Evolutionary conservation across 1,140 invertebrate genomes (phyloP).

Genomic region (Magallana gigas): DNA sequence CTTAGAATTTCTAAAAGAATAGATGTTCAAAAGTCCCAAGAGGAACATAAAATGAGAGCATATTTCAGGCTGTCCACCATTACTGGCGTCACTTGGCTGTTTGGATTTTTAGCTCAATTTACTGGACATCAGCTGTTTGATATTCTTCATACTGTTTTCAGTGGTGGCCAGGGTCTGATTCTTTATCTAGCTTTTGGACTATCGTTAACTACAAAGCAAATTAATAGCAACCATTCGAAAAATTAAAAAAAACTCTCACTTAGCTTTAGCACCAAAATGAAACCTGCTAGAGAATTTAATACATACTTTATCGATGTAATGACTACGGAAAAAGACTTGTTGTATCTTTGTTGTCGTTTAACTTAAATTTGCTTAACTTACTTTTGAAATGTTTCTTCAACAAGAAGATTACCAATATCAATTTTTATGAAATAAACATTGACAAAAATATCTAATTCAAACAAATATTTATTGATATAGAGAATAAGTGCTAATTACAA

Average conservation of each 20-base stretch:
- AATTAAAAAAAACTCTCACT: not conserved
- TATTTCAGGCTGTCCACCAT: slow-evolving; percentile 6
- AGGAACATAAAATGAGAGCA: not conserved
- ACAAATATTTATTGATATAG: too few relatives aligned
- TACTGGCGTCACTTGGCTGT: not conserved
- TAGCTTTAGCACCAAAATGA: not conserved
- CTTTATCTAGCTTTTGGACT: not conserved
- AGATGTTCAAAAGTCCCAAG: not conserved
- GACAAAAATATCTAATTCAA: too few relatives aligned
- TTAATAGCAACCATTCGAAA: not conserved
- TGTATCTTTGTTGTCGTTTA: too few relatives aligned
- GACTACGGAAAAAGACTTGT: too few relatives aligned
- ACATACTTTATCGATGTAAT: too few relatives aligned
- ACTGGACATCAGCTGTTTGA: not conserved
- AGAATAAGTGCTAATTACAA: too few relatives aligned
- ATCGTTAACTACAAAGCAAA: not conserved
- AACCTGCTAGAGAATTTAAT: not conserved
- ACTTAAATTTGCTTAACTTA: too few relatives aligned
- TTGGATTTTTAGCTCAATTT: not conserved
- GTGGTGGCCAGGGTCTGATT: slow-evolving; percentile 16
- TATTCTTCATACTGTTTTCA: slow-evolving; percentile 8
- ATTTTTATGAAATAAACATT: too few relatives aligned
- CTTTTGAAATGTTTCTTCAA: too few relatives aligned
- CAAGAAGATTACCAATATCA: too few relatives aligned
- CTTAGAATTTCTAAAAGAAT: not conserved